phyloP scores from a whole-genome alignment of 2,113 vertebrate species.

The Desmodus rotundus region DNA sequence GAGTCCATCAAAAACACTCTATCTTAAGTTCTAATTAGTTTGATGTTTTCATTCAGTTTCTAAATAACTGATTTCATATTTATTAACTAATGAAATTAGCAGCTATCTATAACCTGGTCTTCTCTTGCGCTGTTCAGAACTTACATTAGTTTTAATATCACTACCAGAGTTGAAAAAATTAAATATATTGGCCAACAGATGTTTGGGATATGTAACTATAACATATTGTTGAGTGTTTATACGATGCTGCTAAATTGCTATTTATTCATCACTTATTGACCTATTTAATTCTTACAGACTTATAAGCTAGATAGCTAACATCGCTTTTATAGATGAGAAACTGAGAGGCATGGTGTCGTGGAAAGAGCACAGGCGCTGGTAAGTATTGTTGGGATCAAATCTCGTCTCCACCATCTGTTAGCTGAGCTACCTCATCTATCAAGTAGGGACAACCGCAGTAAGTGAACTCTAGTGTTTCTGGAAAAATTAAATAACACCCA shows the following conservation, averaged over 20 bases:
- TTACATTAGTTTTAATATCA: not conserved
- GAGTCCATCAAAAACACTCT: not conserved
- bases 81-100: not conserved
- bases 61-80: conserved; percentile 16
- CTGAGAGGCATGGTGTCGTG: not conserved
- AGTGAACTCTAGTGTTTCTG: not conserved
- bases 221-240: not conserved
- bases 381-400: not conserved
- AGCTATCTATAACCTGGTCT: not conserved
- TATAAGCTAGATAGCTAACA: not conserved
- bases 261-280: not conserved
- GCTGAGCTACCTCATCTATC: not conserved
- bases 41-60: not conserved
- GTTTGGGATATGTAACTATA: not conserved
- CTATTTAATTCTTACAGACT: not conserved
- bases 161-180: not conserved
- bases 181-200: not conserved
- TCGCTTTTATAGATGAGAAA: not conserved
- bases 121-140: not conserved
- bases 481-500: not conserved
- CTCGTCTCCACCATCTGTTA: not conserved
- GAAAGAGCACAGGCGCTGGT: not conserved
- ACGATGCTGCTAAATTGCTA: not conserved
- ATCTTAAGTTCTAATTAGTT: not conserved
- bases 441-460: not conserved